Evolutionary conservation across 2,888 invertebrate genomes (phyloP), one percentile per base, ranked within the genome.

Genomic region (Hirtodrosophila duncani): DNA sequence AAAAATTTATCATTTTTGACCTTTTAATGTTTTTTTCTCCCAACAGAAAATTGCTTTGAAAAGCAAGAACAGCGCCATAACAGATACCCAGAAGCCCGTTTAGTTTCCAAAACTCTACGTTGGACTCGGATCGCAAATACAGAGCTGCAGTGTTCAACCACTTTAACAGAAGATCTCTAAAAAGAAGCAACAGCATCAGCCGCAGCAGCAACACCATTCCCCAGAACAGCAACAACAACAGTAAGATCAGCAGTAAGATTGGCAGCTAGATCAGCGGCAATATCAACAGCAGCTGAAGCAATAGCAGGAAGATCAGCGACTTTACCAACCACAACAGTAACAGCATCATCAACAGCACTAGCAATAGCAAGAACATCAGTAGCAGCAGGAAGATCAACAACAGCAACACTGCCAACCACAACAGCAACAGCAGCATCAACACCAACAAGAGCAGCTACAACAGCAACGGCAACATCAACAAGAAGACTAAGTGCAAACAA

Each of bases 121-220:
- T n/a, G 16, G 3, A n/a, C 30, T 33, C 10, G 11, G 13, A 20
- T n/a, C 14, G 33, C 5, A n/a, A 24, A 30, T 37, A 23, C 29
- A n/a, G 30, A 23, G 27, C 24, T 11, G 20, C 27, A 37, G n/a
- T 65, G 65, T 56, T 52, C 67, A 13, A 57, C 67, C 6, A 67
- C 71, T 18, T 46, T 66, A 27, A 74, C 67, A 13, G n/a, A n/a
- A n/a, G n/a, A n/a, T n/a, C n/a, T 69, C 69, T 41, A 60, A 58
- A 46, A 56, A 62, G 10, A 69, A 63, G 42, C 65, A 69, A 16
- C 61, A 63, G 38, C 56, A 56, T 34, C 37, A 59, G 38, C 39
- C 53, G 42, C 51, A 66, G 49, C 49, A 60, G 7, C 34, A 33
- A 31, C 50, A 13, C 67, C 66, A 10, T n/a, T n/a, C n/a, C n/a